A percentile compares a stretch with the other conserved stretches of the same genome.
These are phyloP conservation scores for Salvelinus fontinalis DNA, from an alignment of 2,113 vertebrate species.

Conservation along the genomic window DNA sequence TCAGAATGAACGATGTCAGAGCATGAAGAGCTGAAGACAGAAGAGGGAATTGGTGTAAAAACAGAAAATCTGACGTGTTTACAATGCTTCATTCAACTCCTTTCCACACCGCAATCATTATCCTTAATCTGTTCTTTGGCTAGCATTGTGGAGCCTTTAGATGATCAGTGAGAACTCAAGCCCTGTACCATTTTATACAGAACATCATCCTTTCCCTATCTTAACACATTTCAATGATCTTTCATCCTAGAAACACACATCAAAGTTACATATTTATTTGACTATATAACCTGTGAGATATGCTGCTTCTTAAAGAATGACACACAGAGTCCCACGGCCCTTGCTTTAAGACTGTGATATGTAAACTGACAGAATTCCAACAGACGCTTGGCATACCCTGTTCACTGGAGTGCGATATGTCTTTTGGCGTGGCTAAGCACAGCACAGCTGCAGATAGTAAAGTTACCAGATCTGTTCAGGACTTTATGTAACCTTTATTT, in stretches of 20 bases:
- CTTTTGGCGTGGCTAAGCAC: constrained; percentile 56
- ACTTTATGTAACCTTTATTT: neutral
- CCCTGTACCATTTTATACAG: constrained; percentile 24
- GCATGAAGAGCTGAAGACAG: constrained; percentile 61
- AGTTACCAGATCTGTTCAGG: constrained; percentile 52
- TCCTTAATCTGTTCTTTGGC: constrained; percentile 7
- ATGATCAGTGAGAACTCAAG: constrained; percentile 55
- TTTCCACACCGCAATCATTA: constrained; percentile 54
- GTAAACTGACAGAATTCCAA: constrained; percentile 57
- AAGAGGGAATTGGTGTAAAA: constrained; percentile 53
- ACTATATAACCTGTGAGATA: neutral
- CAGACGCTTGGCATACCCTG: constrained; percentile 48
- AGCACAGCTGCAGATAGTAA: constrained; percentile 58
- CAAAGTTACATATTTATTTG: neutral
- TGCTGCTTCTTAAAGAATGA: neutral
- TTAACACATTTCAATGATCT: neutral
- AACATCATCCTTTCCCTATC: neutral
- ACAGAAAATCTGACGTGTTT: constrained; percentile 55
- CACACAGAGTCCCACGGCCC: neutral
- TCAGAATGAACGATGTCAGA: constrained; percentile 69
- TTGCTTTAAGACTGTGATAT: neutral
- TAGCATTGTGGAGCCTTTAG: no score
- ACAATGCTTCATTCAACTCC: constrained; percentile 57
- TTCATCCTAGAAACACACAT: neutral
- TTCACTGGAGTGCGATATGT: constrained; percentile 56